Evolutionary conservation across 2,113 vertebrate species (phyloP).

Genomic region (Halichoerus grypus): DNA sequence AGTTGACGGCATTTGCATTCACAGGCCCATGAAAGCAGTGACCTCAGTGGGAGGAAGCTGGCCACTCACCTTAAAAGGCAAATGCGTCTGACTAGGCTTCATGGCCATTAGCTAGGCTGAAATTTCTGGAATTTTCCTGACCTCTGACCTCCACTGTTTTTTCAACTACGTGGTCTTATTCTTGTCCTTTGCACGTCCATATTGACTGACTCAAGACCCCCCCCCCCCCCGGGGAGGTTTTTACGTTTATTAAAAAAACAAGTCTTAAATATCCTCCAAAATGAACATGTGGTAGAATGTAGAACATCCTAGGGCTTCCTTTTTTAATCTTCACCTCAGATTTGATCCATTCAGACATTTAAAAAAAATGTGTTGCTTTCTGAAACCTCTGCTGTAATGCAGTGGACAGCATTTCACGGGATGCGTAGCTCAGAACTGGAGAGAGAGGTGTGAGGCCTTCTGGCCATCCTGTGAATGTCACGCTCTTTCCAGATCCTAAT

Average conservation of each 20-base stretch:
- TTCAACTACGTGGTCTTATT: slow-evolving; percentile 25
- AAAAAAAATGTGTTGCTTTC: not conserved
- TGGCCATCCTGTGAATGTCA: not conserved
- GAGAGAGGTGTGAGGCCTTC: not conserved
- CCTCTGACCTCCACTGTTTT: not conserved
- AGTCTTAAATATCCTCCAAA: slow-evolving; percentile 4
- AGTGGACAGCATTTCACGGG: not conserved
- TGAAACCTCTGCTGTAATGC: not conserved
- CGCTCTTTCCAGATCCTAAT: not conserved
- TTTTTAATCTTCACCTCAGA: slow-evolving; percentile 36
- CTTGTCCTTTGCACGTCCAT: not conserved
- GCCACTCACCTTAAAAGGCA: slow-evolving; percentile 33
- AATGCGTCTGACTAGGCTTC: slow-evolving; percentile 15
- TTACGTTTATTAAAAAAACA: not conserved
- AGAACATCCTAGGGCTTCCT: not conserved
- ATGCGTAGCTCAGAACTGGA: not conserved
- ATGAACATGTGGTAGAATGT: slow-evolving; percentile 11
- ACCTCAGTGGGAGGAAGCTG: not conserved
- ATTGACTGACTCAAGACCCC: not conserved
- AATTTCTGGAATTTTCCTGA: slow-evolving; percentile 61
- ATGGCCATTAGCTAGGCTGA: slow-evolving; percentile 5
- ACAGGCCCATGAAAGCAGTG: not conserved
- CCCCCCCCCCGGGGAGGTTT: not conserved
- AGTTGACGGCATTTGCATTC: slow-evolving; percentile 24
- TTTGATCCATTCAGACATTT: slow-evolving; percentile 18